A percentile compares a stretch with the other conserved stretches of the same genome.
Conservation (phyloP, 2,797 vertebrate genomes). For the Tympanoctomys barrerae region DNA sequence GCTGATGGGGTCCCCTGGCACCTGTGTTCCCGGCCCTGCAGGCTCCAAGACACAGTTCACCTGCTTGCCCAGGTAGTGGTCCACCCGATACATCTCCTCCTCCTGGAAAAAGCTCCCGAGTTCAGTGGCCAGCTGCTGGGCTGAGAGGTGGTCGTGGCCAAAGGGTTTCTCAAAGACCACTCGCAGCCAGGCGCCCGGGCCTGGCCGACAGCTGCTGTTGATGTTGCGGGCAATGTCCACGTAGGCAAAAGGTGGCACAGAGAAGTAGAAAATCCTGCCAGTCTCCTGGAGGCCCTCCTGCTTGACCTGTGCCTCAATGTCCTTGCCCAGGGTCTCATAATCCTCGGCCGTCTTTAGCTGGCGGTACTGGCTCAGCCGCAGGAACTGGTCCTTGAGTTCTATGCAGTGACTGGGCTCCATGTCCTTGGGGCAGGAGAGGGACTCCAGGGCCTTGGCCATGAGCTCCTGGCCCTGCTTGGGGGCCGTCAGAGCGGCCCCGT, state of each 20-base stretch:
- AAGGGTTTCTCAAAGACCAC: conserved; percentile 99
- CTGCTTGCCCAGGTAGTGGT: conserved; percentile 99
- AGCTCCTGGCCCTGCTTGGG: conserved; percentile 87
- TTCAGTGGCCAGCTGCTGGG: conserved; percentile 91
- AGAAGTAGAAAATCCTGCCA: conserved; percentile 97
- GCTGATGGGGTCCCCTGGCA: rapidly evolving
- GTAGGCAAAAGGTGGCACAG: conserved; percentile 96
- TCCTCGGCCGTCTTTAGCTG: conserved; percentile 91
- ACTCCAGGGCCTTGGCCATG: conserved; percentile 93
- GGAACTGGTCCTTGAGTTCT: conserved; percentile 94
- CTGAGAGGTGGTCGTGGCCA: conserved; percentile 93
- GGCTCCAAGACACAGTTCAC: conserved; percentile 83
- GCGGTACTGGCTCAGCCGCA: conserved; percentile 92
- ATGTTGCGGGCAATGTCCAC: conserved; percentile 93
- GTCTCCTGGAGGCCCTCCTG: conserved; percentile 92
- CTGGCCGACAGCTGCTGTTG: conserved; percentile 93
- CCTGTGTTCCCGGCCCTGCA: too few relatives aligned
- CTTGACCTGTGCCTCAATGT: conserved; percentile 88
- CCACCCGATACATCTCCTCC: conserved; percentile 98
- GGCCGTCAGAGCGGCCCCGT: conserved; percentile 90
- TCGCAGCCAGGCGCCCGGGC: conserved; percentile 91
- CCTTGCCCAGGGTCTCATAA: conserved; percentile 89
- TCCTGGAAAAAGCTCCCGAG: conserved; percentile 92
- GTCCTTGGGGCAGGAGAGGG: conserved; percentile 89
- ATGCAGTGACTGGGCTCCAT: conserved; percentile 89